Evolutionary conservation across 2,888 invertebrate species (phyloP), one percentile per base, ranked within the genome.

Genomic region (Eubasilissa splendida): DNA sequence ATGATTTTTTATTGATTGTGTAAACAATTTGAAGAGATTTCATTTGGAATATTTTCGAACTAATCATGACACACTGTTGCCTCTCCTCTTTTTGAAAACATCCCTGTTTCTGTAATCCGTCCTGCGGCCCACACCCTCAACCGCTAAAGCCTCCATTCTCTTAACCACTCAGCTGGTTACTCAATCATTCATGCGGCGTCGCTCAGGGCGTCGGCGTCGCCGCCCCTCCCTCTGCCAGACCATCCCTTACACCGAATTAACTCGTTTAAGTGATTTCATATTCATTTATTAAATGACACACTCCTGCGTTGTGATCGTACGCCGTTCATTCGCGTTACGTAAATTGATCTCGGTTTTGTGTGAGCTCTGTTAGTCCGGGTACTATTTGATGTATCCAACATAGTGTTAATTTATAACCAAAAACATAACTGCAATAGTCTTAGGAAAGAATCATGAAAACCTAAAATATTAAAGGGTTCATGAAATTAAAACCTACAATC

Each of bases 141-240:
- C 75, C 75, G 50, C 60, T 52, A 42, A 59, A 63, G 60, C 75
- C 75, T 52, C 60, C 75, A 52, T 63, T 63, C 59, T 42, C 50
- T 73, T 73, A 73, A 73, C 71, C 71, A 73, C 71, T 73, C 71
- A 71, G 71, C 60, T 42, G 59, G 77, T 78, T 60, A 71, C 77
- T 78, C 77, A 78, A 78, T 78, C 77, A 78, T 78, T 78, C 77
- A 78, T 78, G 77, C 65, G 71, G 68, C 58, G 77, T 73, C 58
- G 71, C 71, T 56, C 33, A 58, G 71, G 71, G 71, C 33, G 71
- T 58, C 71, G 52, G 50, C 70, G 53, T 70, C 52, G 63, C 52
- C 9, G 10, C 50, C n/a, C 68, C 52, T 10, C 52, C 50, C 42
- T n/a, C 9, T 0, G 12, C 50, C 50, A 11, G n/a, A 9, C 22